These are phyloP conservation scores for Pandemis heparana DNA, from an alignment of 2,888 invertebrate genomes.

Conservation along the genomic window DNA sequence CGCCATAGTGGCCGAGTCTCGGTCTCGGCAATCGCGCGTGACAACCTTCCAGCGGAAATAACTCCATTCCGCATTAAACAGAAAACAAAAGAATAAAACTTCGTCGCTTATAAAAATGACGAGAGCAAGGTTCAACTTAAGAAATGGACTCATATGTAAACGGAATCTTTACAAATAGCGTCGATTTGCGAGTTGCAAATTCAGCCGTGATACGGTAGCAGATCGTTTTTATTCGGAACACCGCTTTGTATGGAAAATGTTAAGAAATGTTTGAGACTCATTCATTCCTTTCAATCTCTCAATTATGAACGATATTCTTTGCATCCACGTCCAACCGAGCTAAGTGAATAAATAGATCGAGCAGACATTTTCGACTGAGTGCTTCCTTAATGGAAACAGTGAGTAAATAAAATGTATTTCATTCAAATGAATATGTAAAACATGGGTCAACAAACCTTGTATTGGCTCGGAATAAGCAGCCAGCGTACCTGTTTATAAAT, in stretches of 20 bases:
- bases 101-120: constrained; percentile 14
- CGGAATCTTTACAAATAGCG: constrained; percentile 38
- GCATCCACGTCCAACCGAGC: not conserved
- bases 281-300: constrained; percentile 9
- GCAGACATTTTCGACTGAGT: constrained; percentile 7
- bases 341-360: constrained; percentile 20
- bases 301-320: constrained; percentile 13
- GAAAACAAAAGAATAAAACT: constrained; percentile 22
- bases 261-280: not conserved
- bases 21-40: not conserved
- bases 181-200: constrained; percentile 24
- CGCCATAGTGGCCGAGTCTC: not conserved
- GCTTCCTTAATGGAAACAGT: constrained; percentile 4
- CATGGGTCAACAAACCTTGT: constrained; percentile 3
- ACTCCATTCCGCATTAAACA: not conserved
- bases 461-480: not conserved
- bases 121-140: constrained; percentile 16
- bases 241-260: constrained; percentile 7
- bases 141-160: constrained; percentile 28
- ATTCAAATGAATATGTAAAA: constrained; percentile 12
- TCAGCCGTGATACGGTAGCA: constrained; percentile 1
- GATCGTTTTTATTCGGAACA: constrained; percentile 9
- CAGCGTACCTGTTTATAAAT: not conserved
- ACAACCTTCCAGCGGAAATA: not conserved
- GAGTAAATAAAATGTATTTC: constrained; percentile 14